Conservation (phyloP, 2,797 vertebrate species). For the Anguilla anguilla region DNA sequence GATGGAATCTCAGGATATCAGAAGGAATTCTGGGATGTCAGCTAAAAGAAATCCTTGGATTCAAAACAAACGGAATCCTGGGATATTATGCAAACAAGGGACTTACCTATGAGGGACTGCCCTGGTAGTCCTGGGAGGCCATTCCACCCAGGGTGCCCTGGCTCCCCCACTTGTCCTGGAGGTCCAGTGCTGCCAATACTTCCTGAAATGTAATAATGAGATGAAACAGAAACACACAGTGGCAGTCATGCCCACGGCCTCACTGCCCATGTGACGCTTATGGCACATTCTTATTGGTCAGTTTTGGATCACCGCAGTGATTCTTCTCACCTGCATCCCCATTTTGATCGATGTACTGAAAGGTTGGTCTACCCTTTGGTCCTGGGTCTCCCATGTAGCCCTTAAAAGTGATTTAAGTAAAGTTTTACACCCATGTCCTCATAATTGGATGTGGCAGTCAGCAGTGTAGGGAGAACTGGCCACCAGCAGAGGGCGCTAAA, state of each 20-base stretch:
- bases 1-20: too few species aligned
- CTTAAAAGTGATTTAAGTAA: slow-evolving; percentile 49
- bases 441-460: not conserved
- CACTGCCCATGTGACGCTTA: not conserved
- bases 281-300: not conserved
- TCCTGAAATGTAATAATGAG: slow-evolving; percentile 45
- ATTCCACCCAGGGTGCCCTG: slow-evolving; percentile 59
- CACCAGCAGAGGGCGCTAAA: not conserved
- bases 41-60: too few species aligned
- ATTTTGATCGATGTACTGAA: slow-evolving; percentile 28
- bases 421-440: not conserved
- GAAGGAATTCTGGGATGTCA: too few species aligned
- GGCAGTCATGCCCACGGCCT: not conserved
- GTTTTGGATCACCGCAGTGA: not conserved
- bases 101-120: slow-evolving; percentile 54
- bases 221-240: too few species aligned
- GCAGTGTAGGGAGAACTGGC: not conserved
- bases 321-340: slow-evolving; percentile 43
- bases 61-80: too few species aligned
- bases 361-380: slow-evolving; percentile 49
- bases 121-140: slow-evolving; percentile 58
- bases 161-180: slow-evolving; percentile 42
- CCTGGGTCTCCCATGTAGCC: slow-evolving; percentile 64
- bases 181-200: slow-evolving; percentile 45
- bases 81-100: not conserved